Base-by-base conservation (phyloP, 2,888 invertebrate genomes). In the Pharmacophagus antenor region DNA sequence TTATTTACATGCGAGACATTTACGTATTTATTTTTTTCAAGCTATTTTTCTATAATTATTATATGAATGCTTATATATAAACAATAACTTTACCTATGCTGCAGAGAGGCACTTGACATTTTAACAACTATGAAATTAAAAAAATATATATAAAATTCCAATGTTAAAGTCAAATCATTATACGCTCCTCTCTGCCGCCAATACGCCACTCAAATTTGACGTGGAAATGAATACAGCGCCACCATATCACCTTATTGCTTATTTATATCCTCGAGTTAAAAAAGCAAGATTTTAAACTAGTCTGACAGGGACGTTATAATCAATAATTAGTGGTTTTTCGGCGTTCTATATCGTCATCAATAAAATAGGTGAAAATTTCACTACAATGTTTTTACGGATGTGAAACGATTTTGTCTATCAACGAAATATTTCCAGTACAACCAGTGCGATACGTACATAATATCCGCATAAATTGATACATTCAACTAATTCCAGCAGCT, bases 201-300 rank as follows among this genome's bases (percentile, higher is more conserved):
- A 63, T 62, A 67, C 70, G 68, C 67, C 64, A 56, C 64, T 63
- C 68, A 53, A 63, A 63, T 67, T 65, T 67, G 62, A 65, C 58
- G 63, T 63, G 63, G 54, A 61, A 54, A 62, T 64, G 62, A 67
- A 64, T 55, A 65, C 65, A 68, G 66, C 62, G 62, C 63, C 41
- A 66, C 55, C 65, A 63, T 63, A 63, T 66, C 64, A 67, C 57
- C 56, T 64, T 66, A 62, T 66, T 67, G 62, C 65, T 65, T 68
- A 67, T 70, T 70, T 69, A 70, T 70, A 71, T 67, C 64, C 63
- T 62, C 65, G 65, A 65, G 62, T 51, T 64, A 59, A 62, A 62
- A 62, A 62, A 62, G 61, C 61, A 62, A 64, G 63, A 58, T 64
- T 62, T 62, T 62, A 67, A 70, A 71, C 67, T 66, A 63, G 67